A percentile compares a stretch with the other conserved stretches of the same genome.
phyloP scores from a whole-genome alignment of 1,140 invertebrate genomes.

The Calosoma granatense region DNA sequence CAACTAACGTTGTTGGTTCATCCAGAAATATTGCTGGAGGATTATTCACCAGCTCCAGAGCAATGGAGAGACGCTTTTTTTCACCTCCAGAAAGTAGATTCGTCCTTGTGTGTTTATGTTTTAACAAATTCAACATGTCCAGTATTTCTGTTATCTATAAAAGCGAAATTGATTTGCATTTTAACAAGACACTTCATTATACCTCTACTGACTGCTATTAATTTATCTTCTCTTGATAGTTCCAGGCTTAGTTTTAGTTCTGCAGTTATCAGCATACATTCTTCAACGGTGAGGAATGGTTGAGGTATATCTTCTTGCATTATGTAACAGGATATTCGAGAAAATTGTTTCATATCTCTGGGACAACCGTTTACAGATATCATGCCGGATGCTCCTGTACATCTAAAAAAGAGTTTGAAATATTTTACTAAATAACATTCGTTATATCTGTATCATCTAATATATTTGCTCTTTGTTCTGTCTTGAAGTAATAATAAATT shows the following conservation, averaged over 20 bases:
- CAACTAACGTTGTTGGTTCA: slow-evolving; percentile 73
- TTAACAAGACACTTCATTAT: no score
- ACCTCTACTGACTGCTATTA: slow-evolving; percentile 51
- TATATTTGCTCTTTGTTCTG: no score
- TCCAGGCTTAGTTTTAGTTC: slow-evolving; percentile 73
- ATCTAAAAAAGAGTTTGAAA: no score
- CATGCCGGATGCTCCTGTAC: slow-evolving; percentile 44
- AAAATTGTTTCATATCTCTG: slow-evolving; percentile 64
- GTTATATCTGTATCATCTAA: no score
- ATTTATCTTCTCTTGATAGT: slow-evolving; percentile 51
- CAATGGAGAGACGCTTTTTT: slow-evolving; percentile 82
- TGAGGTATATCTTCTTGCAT: slow-evolving; percentile 90
- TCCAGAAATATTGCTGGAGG: slow-evolving; percentile 83
- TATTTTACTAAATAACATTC: no score
- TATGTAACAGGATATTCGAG: slow-evolving; percentile 84
- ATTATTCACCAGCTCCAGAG: slow-evolving; percentile 87
- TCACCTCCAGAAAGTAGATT: slow-evolving; percentile 81
- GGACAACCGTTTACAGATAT: slow-evolving; percentile 65
- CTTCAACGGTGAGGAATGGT: slow-evolving; percentile 71
- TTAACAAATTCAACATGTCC: slow-evolving; percentile 49
- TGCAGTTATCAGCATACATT: slow-evolving; percentile 77
- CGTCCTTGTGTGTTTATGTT: slow-evolving; percentile 56
- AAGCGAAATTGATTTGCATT: not conserved
- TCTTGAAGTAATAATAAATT: no score
- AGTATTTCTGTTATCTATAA: slow-evolving; percentile 63